Conservation (phyloP, 2,113 vertebrate genomes). For the Vidua chalybeata region DNA sequence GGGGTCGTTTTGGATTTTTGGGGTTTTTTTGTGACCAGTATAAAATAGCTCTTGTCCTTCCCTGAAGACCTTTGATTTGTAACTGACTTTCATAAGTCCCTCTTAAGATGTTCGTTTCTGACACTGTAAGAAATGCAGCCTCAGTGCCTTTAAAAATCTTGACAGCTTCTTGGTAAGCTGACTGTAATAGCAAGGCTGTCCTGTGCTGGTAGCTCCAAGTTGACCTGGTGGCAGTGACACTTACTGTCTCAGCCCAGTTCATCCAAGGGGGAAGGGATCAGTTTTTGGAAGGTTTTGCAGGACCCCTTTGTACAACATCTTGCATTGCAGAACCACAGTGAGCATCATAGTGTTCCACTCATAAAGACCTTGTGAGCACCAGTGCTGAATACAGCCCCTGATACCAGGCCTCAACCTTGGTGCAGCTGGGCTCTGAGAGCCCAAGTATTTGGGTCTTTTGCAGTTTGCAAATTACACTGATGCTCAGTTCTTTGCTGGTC, state of each 20-base stretch:
- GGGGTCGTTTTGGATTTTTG: accelerated
- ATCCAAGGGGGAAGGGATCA: background rate
- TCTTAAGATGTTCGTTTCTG: background rate
- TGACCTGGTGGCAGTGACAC: background rate
- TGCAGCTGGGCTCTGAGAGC: background rate
- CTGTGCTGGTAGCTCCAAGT: background rate
- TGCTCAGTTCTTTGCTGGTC: background rate
- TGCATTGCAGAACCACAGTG: background rate
- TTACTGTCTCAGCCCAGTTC: background rate
- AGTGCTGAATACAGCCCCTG: accelerated
- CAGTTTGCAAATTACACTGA: background rate
- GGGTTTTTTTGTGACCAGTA: background rate
- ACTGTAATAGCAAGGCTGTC: background rate
- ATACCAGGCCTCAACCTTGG: background rate
- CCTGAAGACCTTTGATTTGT: background rate
- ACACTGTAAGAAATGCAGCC: background rate
- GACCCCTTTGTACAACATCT: background rate
- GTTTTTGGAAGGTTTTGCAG: background rate
- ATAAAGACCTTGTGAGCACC: background rate
- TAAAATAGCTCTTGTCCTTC: background rate
- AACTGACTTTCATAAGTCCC: background rate
- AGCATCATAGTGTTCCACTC: accelerated
- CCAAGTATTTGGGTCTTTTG: background rate
- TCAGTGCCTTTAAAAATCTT: background rate
- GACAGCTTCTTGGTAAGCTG: background rate